Conservation (phyloP, 2,113 vertebrate genomes). For the Tonatia bakeri region DNA sequence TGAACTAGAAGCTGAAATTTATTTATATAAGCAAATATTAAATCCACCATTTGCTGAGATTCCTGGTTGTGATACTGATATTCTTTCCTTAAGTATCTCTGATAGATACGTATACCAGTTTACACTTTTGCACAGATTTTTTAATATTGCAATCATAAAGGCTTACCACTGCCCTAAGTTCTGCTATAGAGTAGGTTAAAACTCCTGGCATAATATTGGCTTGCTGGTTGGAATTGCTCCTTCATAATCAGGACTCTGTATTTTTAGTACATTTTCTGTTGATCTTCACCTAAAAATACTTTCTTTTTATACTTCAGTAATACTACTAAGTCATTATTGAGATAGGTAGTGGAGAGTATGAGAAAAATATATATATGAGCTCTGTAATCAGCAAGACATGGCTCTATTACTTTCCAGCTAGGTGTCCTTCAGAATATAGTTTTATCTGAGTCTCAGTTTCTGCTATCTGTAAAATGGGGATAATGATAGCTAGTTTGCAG, state of each 20-base stretch:
- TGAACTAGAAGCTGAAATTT: slow-evolving; percentile 60
- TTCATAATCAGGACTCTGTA: background rate
- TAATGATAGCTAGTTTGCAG: background rate
- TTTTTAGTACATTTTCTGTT: background rate
- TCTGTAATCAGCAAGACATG: background rate
- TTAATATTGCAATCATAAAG: background rate
- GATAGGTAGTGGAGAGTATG: background rate
- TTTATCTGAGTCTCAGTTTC: background rate
- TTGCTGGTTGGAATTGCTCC: background rate
- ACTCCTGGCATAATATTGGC: background rate
- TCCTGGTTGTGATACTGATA: slow-evolving; percentile 47
- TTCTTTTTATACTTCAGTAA: slow-evolving; percentile 1
- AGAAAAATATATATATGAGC: background rate
- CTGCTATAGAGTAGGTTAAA: background rate
- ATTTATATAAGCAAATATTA: slow-evolving; percentile 70
- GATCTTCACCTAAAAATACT: background rate
- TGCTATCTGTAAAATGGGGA: background rate
- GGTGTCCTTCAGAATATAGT: background rate
- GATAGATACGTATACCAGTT: slow-evolving; percentile 41
- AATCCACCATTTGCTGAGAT: slow-evolving; percentile 65
- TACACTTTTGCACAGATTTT: slow-evolving; percentile 36
- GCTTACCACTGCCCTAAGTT: background rate
- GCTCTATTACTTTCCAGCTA: background rate
- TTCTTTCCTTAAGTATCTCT: slow-evolving; percentile 49
- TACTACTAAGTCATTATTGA: slow-evolving; percentile 18